Conservation (phyloP, 2,888 invertebrate species). For the Junonia oenone region DNA sequence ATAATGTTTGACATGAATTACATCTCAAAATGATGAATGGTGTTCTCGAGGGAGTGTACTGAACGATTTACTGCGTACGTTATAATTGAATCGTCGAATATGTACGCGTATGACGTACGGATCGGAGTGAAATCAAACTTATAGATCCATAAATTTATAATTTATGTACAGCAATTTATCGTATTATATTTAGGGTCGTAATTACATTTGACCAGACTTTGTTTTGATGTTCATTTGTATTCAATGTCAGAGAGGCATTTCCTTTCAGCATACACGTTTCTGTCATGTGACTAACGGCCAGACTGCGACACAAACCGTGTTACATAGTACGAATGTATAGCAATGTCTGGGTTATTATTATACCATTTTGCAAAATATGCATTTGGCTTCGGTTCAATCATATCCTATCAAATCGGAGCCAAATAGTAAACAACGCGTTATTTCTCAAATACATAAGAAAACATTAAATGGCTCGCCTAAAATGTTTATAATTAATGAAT, state of each 20-base stretch:
- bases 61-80: conserved; percentile 27
- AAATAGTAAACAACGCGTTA: conserved; percentile 37
- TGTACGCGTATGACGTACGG: conserved; percentile 5
- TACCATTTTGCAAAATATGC: conserved; percentile 65
- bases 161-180: not conserved
- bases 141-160: not conserved
- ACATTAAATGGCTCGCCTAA: not conserved
- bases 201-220: not conserved
- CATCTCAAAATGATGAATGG: conserved; percentile 22
- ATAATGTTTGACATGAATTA: conserved; percentile 38
- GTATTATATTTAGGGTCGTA: not conserved
- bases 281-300: conserved; percentile 20
- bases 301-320: conserved; percentile 29
- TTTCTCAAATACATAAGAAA: conserved; percentile 1
- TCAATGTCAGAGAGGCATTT: conserved; percentile 10
- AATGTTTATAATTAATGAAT: not conserved
- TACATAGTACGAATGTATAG: conserved; percentile 41
- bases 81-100: conserved; percentile 12
- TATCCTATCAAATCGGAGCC: conserved; percentile 48
- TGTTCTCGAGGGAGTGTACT: conserved; percentile 21
- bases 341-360: conserved; percentile 59
- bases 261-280: conserved; percentile 16
- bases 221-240: not conserved
- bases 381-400: conserved; percentile 67
- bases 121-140: not conserved